Evolutionary conservation across 1,140 invertebrate species (phyloP), one percentile per base, ranked within the genome.

Genomic region (Panagrolaimus sp.): DNA sequence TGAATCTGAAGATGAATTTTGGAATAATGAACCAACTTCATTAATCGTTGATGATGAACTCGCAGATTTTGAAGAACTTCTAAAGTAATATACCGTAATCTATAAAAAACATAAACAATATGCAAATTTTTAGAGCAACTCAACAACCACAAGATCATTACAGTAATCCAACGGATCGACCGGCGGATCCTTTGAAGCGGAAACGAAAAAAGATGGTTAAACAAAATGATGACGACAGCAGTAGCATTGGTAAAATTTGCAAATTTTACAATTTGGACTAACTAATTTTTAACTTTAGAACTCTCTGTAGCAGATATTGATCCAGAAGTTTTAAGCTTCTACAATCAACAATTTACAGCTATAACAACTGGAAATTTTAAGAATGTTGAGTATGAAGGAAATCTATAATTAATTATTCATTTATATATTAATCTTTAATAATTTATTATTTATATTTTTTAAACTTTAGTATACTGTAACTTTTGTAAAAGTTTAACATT

Each of bases 211-310:
- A 58, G 14, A 38, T 38, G 32, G 2, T 7, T 38, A 38, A 38
- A 7, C 32, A 38, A 38, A 28, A 58, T 26, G 21, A 26, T 21
- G 52, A 58, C 17, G 52, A 58, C 17, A 58, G 52, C 8, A 58
- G 52, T 21, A 58, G 52, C 52, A 21, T 58, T 58, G 52, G 52
- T 58, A 28, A 58, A 28, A n/a, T n/a, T n/a, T n/a, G n/a, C n/a
- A n/a, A n/a, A n/a, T n/a, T n/a, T n/a, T n/a, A n/a, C n/a, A n/a
- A n/a, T n/a, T n/a, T n/a, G n/a, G n/a, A n/a, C n/a, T n/a, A n/a
- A n/a, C n/a, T n/a, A n/a, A n/a, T 58, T 21, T 28, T 58, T 58
- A 38, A 38, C 32, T 38, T 38, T 7, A 38, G 32, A 38, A 38
- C 7, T 38, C 2, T 38, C 32, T 38, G 32, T 38, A 38, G 32